Percentiles rank a stretch among this genome's conserved stretches.
Evolutionary conservation across 2,888 invertebrate genomes (phyloP).

Genomic region (Agriopis aurantiaria): DNA sequence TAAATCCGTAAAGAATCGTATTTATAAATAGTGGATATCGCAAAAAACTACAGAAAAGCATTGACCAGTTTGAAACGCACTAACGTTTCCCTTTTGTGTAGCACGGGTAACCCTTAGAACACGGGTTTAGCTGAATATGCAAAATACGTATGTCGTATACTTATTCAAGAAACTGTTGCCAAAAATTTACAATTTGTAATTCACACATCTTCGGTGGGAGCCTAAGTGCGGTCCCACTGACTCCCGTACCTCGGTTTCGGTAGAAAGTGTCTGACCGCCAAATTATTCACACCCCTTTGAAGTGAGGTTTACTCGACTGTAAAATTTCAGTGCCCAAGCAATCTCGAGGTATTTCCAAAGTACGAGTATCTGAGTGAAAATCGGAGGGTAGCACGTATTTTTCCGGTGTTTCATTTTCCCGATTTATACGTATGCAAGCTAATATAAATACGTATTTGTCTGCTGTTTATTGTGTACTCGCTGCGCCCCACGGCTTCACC

Average conservation of each 20-base stretch:
- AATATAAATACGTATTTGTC: not conserved
- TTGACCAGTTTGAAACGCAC: no score
- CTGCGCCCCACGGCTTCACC: no score
- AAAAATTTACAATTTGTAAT: slow-evolving; percentile 8
- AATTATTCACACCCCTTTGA: slow-evolving; percentile 46
- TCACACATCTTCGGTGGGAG: slow-evolving; percentile 20
- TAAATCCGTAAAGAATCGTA: no score
- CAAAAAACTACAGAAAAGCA: no score
- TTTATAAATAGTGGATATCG: no score
- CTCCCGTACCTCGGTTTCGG: slow-evolving; percentile 1
- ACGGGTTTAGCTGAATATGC: no score
- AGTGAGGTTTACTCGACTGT: slow-evolving; percentile 45
- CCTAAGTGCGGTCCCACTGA: slow-evolving; percentile 26
- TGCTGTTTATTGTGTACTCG: no score
- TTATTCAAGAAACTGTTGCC: not conserved
- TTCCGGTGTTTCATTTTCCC: not conserved
- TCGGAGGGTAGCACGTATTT: not conserved
- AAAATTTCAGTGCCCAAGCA: slow-evolving; percentile 40
- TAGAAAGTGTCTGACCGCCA: slow-evolving; percentile 40
- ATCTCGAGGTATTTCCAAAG: slow-evolving; percentile 35
- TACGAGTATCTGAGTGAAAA: slow-evolving; percentile 24
- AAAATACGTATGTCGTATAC: no score
- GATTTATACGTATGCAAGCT: not conserved
- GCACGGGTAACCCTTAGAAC: no score
- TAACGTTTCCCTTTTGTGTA: no score